These are phyloP conservation scores for Pangasius sanitwongsei DNA, from an alignment of 2,797 vertebrate species.

Conservation along the genomic window DNA sequence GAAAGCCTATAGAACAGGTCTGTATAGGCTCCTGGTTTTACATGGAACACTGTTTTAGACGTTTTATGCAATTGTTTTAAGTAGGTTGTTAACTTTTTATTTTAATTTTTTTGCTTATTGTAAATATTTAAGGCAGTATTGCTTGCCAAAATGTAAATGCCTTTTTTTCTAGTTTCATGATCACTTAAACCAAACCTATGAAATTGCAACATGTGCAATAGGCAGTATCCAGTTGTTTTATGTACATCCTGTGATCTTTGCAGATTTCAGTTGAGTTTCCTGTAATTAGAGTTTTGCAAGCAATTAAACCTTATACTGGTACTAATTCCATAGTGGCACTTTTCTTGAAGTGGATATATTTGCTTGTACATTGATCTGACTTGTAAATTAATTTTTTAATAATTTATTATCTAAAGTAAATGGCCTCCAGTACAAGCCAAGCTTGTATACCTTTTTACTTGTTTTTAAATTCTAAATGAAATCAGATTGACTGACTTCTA, in stretches of 20 bases:
- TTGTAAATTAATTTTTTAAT: neutral
- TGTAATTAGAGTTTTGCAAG: neutral
- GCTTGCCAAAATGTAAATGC: constrained; percentile 61
- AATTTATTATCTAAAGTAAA: too few relatives aligned
- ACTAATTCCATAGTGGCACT: neutral
- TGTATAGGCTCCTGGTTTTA: constrained; percentile 34
- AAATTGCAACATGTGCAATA: constrained; percentile 19
- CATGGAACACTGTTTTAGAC: constrained; percentile 64
- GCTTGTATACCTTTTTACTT: neutral
- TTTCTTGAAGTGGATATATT: neutral
- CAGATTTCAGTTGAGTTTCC: neutral
- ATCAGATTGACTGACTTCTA: too few relatives aligned
- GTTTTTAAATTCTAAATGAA: neutral
- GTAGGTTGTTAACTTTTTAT: constrained; percentile 18
- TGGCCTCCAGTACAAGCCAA: too few relatives aligned
- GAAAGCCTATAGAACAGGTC: constrained; percentile 37
- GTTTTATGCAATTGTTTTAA: constrained; percentile 59
- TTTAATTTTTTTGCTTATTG: constrained; percentile 55
- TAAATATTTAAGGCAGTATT: constrained; percentile 67
- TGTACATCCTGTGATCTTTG: neutral
- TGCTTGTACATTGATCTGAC: too few relatives aligned
- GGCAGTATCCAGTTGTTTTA: neutral
- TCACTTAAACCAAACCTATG: constrained; percentile 65
- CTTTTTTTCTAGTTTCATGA: constrained; percentile 56
- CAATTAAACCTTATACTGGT: neutral